Percentiles rank a stretch among this genome's conserved stretches.
Evolutionary conservation across 2,888 invertebrate species (phyloP).

Genomic region (Rapana venosa): DNA sequence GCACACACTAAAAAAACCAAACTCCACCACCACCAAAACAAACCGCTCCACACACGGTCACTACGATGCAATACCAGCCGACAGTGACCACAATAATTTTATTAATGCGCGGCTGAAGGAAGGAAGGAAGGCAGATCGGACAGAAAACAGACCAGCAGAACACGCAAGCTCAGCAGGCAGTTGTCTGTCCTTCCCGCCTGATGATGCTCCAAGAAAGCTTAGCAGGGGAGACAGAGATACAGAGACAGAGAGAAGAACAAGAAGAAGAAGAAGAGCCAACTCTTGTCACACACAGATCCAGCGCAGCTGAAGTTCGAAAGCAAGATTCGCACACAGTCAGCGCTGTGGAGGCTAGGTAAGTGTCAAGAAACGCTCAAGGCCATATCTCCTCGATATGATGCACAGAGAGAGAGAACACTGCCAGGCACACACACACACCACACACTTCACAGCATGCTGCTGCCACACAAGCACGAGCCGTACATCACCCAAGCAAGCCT

Average conservation of each 20-base stretch:
- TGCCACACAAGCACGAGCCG: background rate
- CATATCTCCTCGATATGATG: background rate
- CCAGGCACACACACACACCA: constrained; percentile 11
- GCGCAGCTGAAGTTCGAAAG: background rate
- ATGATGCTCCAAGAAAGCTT: background rate
- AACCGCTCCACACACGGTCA: too few relatives aligned
- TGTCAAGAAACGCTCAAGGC: constrained; percentile 2
- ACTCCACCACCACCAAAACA: too few relatives aligned
- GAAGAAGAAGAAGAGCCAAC: background rate
- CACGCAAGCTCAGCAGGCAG: constrained; percentile 7
- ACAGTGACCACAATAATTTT: background rate
- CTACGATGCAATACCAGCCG: too few relatives aligned
- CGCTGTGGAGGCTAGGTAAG: background rate
- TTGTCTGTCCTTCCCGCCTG: background rate
- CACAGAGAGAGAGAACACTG: background rate
- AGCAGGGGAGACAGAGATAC: too few relatives aligned
- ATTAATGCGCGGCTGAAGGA: background rate
- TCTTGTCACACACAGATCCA: background rate
- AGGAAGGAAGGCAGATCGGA: background rate
- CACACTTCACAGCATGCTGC: constrained; percentile 2
- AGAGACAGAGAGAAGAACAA: background rate
- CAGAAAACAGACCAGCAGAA: background rate
- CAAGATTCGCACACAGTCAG: constrained; percentile 2
- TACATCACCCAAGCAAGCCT: background rate
- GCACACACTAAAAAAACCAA: too few relatives aligned